phyloP scores from a whole-genome alignment of 2,888 invertebrate genomes.

The Deilephila porcellus region DNA sequence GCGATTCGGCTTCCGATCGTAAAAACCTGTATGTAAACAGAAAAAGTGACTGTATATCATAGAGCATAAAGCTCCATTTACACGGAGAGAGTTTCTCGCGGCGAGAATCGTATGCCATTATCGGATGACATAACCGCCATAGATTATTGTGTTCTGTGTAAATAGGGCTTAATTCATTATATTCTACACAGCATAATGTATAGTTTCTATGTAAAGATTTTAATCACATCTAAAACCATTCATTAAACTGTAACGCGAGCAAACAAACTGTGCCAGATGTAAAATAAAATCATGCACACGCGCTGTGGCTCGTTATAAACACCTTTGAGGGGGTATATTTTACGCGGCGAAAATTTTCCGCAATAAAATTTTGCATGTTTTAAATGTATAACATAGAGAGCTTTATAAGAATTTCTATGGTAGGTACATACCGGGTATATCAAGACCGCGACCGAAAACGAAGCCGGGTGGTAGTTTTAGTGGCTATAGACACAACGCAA shows the following conservation, averaged over 20 bases:
- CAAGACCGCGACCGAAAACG: too few species aligned
- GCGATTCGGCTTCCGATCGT: slow-evolving; percentile 63
- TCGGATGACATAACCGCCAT: too few species aligned
- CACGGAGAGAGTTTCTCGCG: too few species aligned
- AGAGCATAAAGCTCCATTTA: too few species aligned
- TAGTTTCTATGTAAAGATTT: not conserved
- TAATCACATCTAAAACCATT: not conserved
- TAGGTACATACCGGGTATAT: too few species aligned
- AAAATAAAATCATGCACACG: slow-evolving; percentile 3
- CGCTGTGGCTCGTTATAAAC: slow-evolving; percentile 4
- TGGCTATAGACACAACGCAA: too few species aligned
- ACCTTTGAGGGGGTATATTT: not conserved
- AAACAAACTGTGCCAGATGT: slow-evolving; percentile 17
- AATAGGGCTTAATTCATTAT: too few species aligned
- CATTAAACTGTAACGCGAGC: not conserved
- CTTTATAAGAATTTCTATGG: too few species aligned
- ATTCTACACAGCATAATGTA: not conserved
- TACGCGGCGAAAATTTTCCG: not conserved
- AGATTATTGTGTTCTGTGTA: too few species aligned
- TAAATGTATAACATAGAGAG: not conserved
- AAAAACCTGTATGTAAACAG: slow-evolving; percentile 45
- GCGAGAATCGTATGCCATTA: too few species aligned
- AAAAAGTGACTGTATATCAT: too few species aligned
- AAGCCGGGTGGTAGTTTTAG: too few species aligned
- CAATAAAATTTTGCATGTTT: slow-evolving; percentile 6